Evolutionary conservation across 1,140 invertebrate genomes (phyloP), one percentile per base, ranked within the genome.

Genomic region (Meteorus sp.): DNA sequence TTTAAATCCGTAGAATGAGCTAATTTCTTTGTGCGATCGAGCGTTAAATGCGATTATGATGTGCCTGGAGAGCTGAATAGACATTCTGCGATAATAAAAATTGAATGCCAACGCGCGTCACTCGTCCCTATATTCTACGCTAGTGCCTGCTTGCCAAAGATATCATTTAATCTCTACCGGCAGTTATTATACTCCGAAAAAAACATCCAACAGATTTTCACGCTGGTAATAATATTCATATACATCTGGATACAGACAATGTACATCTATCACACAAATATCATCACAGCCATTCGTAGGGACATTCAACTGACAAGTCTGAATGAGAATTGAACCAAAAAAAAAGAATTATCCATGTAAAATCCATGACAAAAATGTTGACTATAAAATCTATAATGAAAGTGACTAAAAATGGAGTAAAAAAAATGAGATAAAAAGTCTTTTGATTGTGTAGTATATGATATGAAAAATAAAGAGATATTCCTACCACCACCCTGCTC

Each of bases 11-110:
- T 56, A 62, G 62, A 65, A 67, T 65, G 60, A 66, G 60, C 62
- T 70, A 67, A 70, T 70, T 70, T 70, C 60, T 65, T 60, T 65
- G 56, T 61, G 59, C 68, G 63, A 51, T 59, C 60, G 60, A 52
- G 63, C 63, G 63, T 66, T 63, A 68, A 70, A 70, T 62, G 58
- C 61, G 68, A 70, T 70, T 70, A 67, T 61, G 55, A 54, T 56
- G 53, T 59, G 60, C 60, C 54, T 52, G 39, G 39, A 43, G 35
- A 61, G 59, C 59, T 63, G 61, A 64, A 61, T 69, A 56, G 55
- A 37, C 33, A 65, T 66, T 64, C 56, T 54, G 45, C 56, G 66
- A 68, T 68, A 65, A 67, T 60, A 65, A 65, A 65, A 70, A 70
- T 65, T 68, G 60, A 66, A 65, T 65, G 64, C 41, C 58, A 57